Evolutionary conservation across 2,113 vertebrate species (phyloP).

Genomic region (Myiozetetes cayanensis): DNA sequence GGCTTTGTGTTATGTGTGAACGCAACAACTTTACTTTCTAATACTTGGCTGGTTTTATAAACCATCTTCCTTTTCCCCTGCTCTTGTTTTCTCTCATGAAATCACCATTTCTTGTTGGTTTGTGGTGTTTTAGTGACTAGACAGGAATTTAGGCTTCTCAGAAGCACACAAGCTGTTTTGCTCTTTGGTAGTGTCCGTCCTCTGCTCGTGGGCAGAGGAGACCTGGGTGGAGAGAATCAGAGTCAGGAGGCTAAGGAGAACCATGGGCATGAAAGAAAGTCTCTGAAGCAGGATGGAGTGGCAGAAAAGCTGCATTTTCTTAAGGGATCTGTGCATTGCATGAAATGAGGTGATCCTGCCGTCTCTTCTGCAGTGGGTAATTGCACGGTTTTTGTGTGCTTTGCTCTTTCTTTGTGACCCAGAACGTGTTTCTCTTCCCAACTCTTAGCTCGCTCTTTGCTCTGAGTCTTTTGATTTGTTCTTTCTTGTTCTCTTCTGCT

Average conservation of each 20-base stretch:
- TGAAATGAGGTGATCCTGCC: background rate
- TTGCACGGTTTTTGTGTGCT: background rate
- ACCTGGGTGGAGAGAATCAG: background rate
- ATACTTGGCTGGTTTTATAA: constrained; percentile 9
- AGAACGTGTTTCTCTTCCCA: background rate
- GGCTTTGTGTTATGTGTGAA: background rate
- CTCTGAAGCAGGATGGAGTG: background rate
- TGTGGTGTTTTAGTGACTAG: background rate
- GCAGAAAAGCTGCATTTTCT: background rate
- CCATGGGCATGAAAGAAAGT: background rate
- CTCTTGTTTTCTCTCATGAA: background rate
- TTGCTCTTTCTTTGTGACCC: background rate
- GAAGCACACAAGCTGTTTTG: background rate
- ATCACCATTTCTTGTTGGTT: background rate
- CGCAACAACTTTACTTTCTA: constrained; percentile 5
- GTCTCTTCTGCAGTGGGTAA: background rate
- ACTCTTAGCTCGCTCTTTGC: background rate
- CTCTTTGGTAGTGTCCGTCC: background rate
- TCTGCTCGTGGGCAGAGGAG: background rate
- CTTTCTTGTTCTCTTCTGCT: background rate
- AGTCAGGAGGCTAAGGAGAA: background rate
- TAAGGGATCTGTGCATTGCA: background rate
- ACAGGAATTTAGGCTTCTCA: background rate
- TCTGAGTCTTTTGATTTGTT: background rate
- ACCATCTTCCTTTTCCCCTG: background rate